Conservation (phyloP, 92 coral and sea anemone species). For the Parazoanthus swiftii region DNA sequence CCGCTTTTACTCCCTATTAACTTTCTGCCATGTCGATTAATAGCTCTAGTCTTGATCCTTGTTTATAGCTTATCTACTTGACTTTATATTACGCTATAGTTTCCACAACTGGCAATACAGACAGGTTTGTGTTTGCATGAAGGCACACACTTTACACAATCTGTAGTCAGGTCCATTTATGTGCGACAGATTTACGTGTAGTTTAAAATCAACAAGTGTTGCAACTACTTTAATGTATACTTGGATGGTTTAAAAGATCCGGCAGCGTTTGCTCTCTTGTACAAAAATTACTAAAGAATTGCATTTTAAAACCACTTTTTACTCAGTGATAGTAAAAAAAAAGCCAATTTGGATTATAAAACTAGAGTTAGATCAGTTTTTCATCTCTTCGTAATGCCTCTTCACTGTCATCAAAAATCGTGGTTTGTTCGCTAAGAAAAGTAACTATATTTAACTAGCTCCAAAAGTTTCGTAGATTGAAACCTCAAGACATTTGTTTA, state of each 20-base stretch:
- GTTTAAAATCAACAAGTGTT: background rate
- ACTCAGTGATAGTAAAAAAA: background rate
- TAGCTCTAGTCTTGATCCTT: background rate
- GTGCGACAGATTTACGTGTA: background rate
- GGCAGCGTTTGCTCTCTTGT: background rate
- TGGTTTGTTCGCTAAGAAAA: background rate
- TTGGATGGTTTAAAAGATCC: too few species aligned
- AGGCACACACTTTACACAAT: background rate
- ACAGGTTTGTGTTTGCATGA: slow-evolving; percentile 18
- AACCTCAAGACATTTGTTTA: background rate
- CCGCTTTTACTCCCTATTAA: background rate
- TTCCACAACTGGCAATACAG: too few species aligned
- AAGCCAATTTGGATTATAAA: too few species aligned
- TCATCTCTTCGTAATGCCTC: background rate
- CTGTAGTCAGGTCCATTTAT: background rate
- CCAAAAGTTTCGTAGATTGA: too few species aligned
- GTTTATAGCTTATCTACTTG: background rate
- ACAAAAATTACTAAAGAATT: too few species aligned
- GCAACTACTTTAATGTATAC: too few species aligned
- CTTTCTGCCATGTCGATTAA: background rate
- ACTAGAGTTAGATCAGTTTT: background rate
- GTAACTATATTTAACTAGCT: background rate
- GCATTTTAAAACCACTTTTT: too few species aligned
- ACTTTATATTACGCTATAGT: background rate
- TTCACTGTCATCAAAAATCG: background rate